Evolutionary conservation across 2,113 vertebrate species (phyloP), one percentile per base, ranked within the genome.

Genomic region (Catharus fuscescens): DNA sequence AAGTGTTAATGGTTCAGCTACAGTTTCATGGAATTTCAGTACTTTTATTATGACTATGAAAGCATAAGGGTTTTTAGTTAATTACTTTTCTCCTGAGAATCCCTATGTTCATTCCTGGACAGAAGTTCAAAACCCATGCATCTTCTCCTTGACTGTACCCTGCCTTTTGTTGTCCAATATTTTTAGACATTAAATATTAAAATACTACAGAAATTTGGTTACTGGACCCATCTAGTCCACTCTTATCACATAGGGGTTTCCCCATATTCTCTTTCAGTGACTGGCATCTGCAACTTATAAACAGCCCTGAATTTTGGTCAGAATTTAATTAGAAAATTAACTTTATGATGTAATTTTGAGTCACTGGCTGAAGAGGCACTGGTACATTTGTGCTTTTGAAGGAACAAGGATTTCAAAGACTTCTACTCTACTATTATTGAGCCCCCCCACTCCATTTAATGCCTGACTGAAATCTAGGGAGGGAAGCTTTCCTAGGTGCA

Each of bases 71-170:
- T 53, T 72, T 91, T 77, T 26, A 26, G 13, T 57, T 70, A 71
- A 34, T 34, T 80, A 34, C 28, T 64, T 80, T 78, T 90, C 9
- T 74, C 32, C 44, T 71, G 70, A 61, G 90, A 87, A 32, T 2
- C 8, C 23, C 6, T 53, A 1, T 1, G 4, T 18, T 70, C 4
- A 5, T 84, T 38, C 38, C 44, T 65, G 14, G 24, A 72, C 42
- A 32, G 24, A 23, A 79, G 9, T 40, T 78, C 6, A 77, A 54
- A 62, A 34, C 9, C 4, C 2, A 40, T 31, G 2, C 1, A 0
- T 34, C 14, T 45, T 65, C 28, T 66, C 14, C n/a, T 69, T 8
- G 18, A 18, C 14, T 57, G 14, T 9, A 45, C 12, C 5, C 36
- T 84, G 32, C 13, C 11, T 62, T 24, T 26, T 56, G 12, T 32